Conservation (phyloP, 2,888 invertebrate species). For the Hemaris fuciformis region DNA sequence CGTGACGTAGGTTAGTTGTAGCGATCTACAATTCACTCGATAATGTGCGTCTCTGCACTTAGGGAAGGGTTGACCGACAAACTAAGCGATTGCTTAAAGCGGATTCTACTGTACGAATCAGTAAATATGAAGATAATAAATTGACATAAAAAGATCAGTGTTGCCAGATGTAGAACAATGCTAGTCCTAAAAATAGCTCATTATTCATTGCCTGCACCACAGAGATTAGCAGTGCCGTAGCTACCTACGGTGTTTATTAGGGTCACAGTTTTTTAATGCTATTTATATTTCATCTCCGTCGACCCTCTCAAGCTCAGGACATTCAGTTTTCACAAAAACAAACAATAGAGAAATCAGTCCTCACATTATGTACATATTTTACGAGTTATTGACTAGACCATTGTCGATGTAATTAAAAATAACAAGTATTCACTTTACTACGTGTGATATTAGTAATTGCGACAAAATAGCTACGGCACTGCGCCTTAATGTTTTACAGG, state of each 20-base stretch:
- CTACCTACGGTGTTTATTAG: too few relatives aligned
- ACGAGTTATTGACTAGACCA: neutral
- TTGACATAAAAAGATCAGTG: neutral
- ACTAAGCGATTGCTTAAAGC: neutral
- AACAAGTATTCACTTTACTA: neutral
- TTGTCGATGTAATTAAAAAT: neutral
- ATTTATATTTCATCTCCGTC: too few relatives aligned
- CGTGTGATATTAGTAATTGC: neutral
- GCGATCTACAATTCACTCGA: neutral
- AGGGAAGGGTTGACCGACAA: neutral
- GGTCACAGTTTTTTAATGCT: too few relatives aligned
- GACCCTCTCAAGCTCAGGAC: too few relatives aligned
- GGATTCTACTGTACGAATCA: neutral
- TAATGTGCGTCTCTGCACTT: neutral
- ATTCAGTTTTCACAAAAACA: too few relatives aligned
- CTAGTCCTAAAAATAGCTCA: neutral
- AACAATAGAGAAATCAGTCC: too few relatives aligned
- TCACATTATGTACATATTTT: too few relatives aligned
- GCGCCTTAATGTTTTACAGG: neutral
- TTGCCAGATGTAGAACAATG: neutral
- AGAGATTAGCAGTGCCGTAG: neutral
- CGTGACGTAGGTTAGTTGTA: slow-evolving; percentile 45
- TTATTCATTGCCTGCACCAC: neutral
- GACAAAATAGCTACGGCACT: neutral
- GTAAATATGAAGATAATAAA: neutral